phyloP scores from a whole-genome alignment of 2,113 vertebrate species.

The Carassius carassius region DNA sequence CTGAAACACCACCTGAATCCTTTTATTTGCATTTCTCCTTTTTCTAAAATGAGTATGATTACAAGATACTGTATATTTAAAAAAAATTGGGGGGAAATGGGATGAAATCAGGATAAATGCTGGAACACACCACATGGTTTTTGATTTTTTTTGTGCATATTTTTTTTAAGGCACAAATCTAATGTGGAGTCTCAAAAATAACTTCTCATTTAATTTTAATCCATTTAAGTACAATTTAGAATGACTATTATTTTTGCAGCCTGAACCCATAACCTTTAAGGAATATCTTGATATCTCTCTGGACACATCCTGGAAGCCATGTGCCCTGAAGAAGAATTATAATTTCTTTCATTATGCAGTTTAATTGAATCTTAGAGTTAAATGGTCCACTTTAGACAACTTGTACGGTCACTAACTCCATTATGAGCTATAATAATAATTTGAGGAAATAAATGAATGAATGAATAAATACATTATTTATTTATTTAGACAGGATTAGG shows the following conservation, averaged over 20 bases:
- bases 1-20: background rate
- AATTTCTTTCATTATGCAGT: background rate
- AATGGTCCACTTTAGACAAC: background rate
- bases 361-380: background rate
- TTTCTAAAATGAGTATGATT: background rate
- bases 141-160: background rate
- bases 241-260: background rate
- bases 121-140: background rate
- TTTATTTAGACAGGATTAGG: background rate
- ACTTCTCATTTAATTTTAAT: background rate
- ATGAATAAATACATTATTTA: too few species aligned
- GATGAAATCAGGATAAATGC: background rate
- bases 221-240: background rate
- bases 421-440: background rate
- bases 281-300: background rate
- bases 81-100: background rate
- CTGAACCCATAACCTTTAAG: background rate
- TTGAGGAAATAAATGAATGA: background rate
- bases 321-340: background rate
- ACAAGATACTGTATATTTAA: background rate
- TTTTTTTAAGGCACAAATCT: background rate
- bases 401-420: background rate
- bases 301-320: background rate
- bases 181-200: background rate
- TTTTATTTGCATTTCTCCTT: background rate